Evolutionary conservation across 1,140 invertebrate genomes (phyloP).

Genomic region (Limonius californicus): DNA sequence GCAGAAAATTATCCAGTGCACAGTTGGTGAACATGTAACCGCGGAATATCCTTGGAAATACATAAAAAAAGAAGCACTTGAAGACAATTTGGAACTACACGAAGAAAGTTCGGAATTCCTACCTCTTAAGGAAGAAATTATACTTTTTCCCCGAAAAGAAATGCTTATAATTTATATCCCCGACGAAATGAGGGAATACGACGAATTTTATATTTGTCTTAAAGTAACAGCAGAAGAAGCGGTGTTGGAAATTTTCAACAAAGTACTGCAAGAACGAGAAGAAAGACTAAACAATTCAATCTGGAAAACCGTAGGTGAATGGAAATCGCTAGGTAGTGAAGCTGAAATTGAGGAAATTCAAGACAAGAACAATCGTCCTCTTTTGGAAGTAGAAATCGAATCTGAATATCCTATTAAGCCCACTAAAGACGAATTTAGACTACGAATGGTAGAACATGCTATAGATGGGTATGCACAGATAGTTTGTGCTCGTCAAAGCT

Average conservation of each 20-base stretch:
- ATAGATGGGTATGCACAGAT: conserved; percentile 66
- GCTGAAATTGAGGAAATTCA: conserved; percentile 55
- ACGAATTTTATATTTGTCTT: conserved; percentile 68
- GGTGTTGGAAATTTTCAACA: conserved; percentile 52
- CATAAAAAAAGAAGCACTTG: conserved; percentile 57
- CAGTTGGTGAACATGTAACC: conserved; percentile 56
- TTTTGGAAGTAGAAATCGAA: conserved; percentile 63
- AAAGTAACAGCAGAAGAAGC: conserved; percentile 50
- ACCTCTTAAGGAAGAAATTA: conserved; percentile 50
- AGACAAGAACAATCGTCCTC: conserved; percentile 51
- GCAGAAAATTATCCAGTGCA: conserved; percentile 48
- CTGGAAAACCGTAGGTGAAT: conserved; percentile 55
- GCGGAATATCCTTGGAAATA: conserved; percentile 70
- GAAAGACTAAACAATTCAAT: conserved; percentile 59
- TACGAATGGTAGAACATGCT: conserved; percentile 53
- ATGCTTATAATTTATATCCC: conserved; percentile 67
- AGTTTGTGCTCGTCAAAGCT: conserved; percentile 51
- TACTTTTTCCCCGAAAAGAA: conserved; percentile 51
- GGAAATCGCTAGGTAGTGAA: conserved; percentile 62
- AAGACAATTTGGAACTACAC: conserved; percentile 54
- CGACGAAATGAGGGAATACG: conserved; percentile 53
- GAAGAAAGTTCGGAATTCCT: conserved; percentile 57
- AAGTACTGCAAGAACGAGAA: conserved; percentile 59
- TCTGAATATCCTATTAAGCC: conserved; percentile 55
- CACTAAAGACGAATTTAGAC: conserved; percentile 47